These are phyloP conservation scores for Phylloscopus collybita DNA, from an alignment of 2,797 vertebrate genomes.

Conservation along the genomic window DNA sequence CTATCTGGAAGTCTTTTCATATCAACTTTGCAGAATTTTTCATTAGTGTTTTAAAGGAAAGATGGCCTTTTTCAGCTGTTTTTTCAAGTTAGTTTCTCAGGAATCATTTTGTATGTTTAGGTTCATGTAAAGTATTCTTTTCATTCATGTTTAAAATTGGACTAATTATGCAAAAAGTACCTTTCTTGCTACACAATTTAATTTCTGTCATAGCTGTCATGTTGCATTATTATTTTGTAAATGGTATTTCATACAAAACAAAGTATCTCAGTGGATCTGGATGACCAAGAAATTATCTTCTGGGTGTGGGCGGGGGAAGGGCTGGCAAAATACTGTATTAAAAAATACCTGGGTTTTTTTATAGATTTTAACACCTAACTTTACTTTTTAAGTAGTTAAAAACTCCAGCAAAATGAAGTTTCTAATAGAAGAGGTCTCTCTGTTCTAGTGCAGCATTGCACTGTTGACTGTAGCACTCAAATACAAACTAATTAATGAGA, in stretches of 20 bases:
- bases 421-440: not conserved
- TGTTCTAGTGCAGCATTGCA: not conserved
- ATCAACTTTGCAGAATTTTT: not conserved
- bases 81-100: not conserved
- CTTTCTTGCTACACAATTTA: not conserved
- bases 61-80: not conserved
- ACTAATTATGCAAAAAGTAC: not conserved
- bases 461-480: not conserved
- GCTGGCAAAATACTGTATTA: not conserved
- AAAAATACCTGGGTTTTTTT: not conserved
- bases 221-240: not conserved
- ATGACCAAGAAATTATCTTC: not conserved
- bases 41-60: not conserved
- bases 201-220: not conserved
- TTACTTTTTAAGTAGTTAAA: not conserved
- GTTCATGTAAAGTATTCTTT: not conserved
- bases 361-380: not conserved
- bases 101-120: not conserved
- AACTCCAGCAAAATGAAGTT: not conserved
- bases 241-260: not conserved
- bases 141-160: not conserved
- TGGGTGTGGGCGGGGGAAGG: fast-evolving
- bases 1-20: not conserved
- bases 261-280: not conserved
- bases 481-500: not conserved